phyloP scores from a whole-genome alignment of 2,113 vertebrate genomes.

The Pterocles burchelli region DNA sequence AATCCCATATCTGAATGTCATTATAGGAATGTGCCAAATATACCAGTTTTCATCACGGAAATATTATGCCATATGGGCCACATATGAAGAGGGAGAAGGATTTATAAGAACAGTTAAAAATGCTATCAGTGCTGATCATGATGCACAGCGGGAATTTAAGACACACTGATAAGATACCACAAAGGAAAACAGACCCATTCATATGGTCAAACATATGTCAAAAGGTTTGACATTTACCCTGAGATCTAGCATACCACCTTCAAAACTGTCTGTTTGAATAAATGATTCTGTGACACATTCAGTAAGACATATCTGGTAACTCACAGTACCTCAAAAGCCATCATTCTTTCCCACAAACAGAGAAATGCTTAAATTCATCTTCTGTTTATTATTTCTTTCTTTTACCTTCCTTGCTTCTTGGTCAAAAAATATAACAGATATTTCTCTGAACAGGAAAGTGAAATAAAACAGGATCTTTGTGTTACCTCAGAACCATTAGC shows the following conservation, averaged over 20 bases:
- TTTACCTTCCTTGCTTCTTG: not conserved
- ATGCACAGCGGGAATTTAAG: not conserved
- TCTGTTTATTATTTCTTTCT: not conserved
- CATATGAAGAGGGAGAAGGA: not conserved
- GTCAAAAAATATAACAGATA: not conserved
- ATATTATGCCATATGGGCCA: constrained; percentile 1
- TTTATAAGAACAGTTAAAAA: not conserved
- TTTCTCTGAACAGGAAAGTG: not conserved
- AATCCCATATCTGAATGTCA: not conserved
- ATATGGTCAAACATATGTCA: constrained; percentile 3
- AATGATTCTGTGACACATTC: not conserved
- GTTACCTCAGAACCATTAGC: not conserved
- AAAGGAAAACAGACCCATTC: not conserved
- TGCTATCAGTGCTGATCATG: not conserved
- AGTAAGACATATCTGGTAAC: not conserved
- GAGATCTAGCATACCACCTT: not conserved
- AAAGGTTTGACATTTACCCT: not conserved
- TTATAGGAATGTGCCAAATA: not conserved
- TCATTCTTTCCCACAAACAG: not conserved
- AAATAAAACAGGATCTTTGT: not conserved
- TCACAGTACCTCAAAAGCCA: not conserved
- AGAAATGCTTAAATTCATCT: not conserved
- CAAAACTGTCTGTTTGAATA: not conserved
- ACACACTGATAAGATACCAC: not conserved
- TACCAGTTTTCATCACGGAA: not conserved